Base-by-base conservation (phyloP, 2,888 invertebrate species). In the Nemotelus pantherinus region DNA sequence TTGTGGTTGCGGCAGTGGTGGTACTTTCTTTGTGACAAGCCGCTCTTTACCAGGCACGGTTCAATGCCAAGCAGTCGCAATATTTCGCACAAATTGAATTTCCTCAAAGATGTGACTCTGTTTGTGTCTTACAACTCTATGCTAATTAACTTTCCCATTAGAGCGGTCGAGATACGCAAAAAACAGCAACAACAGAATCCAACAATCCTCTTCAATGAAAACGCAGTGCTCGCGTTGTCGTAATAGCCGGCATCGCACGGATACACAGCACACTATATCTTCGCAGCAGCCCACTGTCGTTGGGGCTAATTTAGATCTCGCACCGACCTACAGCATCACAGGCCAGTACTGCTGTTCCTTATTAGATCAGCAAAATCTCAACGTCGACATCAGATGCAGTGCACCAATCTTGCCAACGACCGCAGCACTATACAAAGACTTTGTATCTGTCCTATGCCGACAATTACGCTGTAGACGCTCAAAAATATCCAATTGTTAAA, bases 111-210 rank as follows among this genome's bases (percentile, higher is more conserved):
- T 43, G 39, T 55, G 70, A 50, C 60, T 39, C 50, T 50, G 67
- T 50, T 3, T 48, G n/a, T 39, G 39, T 7, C 68, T 74, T 48
- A 63, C 63, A 63, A 50, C 43, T 63, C 48, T 63, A 74, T 74
- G 74, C 74, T 74, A 74, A 74, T 74, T 74, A 63, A 74, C 60
- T 74, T 74, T 74, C 48, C 74, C 74, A 74, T 74, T 74, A 60
- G 63, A 2, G 74, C 48, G 50, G 3, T 47, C 57, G n/a, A 60
- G 41, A 48, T 45, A 47, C 58, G 41, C 60, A 50, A 47, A 43
- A 70, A 53, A 70, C 70, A 53, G 47, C 53, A 25, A 25, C 25
- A 25, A 53, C 55, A 70, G 50, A 50, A 47, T 47, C n/a, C 65
- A 47, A 45, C 55, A 74, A 74, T 74, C 74, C 74, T 58, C 25